Evolutionary conservation across 2,113 vertebrate genomes (phyloP).

Genomic region (Cnemophilus loriae): DNA sequence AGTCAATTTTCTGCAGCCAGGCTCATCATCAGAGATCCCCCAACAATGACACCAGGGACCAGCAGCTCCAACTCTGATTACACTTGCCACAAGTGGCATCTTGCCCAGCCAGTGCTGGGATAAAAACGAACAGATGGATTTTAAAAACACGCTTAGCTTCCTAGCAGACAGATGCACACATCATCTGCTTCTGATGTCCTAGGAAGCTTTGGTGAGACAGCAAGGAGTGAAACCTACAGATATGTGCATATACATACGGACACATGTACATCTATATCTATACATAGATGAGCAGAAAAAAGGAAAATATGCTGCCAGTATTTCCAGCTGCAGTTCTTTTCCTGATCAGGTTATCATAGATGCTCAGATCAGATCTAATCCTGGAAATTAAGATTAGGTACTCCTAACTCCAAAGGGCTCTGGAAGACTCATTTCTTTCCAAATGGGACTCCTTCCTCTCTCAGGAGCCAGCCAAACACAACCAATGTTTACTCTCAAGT

Average conservation of each 20-base stretch:
- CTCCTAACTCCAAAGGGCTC: not conserved
- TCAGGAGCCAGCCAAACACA: not conserved
- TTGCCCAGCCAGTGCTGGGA: not conserved
- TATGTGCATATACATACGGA: fast-evolving
- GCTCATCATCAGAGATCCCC: not conserved
- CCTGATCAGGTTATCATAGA: not conserved
- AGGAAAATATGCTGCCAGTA: not conserved
- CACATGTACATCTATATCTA: fast-evolving
- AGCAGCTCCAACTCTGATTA: not conserved
- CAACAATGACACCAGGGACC: not conserved
- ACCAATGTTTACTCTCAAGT: not conserved
- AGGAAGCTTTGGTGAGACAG: not conserved
- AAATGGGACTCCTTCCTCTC: not conserved
- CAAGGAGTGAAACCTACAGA: not conserved
- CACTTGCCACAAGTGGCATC: not conserved
- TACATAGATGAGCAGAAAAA: not conserved
- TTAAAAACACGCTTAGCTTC: not conserved
- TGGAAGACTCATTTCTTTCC: not conserved
- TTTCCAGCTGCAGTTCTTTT: not conserved
- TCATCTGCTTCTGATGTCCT: not conserved
- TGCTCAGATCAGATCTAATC: not conserved
- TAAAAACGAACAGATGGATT: not conserved
- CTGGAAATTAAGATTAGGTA: not conserved
- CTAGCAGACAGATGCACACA: not conserved
- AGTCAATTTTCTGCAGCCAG: not conserved